phyloP scores from a whole-genome alignment of 1,140 invertebrate genomes.

The Polypedilum pembai region DNA sequence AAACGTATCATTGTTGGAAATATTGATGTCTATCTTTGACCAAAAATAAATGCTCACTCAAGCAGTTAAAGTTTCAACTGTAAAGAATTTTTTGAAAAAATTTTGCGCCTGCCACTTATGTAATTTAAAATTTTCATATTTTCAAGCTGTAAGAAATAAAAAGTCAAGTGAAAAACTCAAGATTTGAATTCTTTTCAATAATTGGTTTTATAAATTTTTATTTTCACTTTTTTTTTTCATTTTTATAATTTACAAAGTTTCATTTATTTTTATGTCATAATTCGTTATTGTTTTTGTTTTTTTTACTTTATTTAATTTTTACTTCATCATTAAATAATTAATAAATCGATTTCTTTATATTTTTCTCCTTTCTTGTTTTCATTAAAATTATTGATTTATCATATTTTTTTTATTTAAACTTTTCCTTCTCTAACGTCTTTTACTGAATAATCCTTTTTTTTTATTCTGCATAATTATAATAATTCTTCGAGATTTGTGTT shows the following conservation, averaged over 20 bases:
- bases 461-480: not conserved
- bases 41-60: too few species aligned
- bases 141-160: not conserved
- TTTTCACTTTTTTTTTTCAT: conserved; percentile 28
- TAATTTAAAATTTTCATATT: too few species aligned
- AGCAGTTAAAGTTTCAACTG: too few species aligned
- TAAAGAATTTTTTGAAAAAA: too few species aligned
- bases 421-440: conserved; percentile 20
- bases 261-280: conserved; percentile 21
- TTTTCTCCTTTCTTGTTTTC: conserved; percentile 10
- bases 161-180: not conserved
- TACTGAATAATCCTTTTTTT: not conserved
- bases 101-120: too few species aligned
- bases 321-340: conserved; percentile 20
- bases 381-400: conserved; percentile 28
- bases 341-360: conserved; percentile 24
- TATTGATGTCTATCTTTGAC: too few species aligned
- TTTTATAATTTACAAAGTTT: conserved; percentile 28
- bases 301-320: not conserved
- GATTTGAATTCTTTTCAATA: not conserved
- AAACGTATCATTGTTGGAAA: too few species aligned
- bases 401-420: not conserved
- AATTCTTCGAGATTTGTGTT: not conserved
- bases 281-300: conserved; percentile 27
- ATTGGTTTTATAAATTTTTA: conserved; percentile 26